Conservation (phyloP, 2,797 vertebrate species). For the Hoplostethus atlanticus region DNA sequence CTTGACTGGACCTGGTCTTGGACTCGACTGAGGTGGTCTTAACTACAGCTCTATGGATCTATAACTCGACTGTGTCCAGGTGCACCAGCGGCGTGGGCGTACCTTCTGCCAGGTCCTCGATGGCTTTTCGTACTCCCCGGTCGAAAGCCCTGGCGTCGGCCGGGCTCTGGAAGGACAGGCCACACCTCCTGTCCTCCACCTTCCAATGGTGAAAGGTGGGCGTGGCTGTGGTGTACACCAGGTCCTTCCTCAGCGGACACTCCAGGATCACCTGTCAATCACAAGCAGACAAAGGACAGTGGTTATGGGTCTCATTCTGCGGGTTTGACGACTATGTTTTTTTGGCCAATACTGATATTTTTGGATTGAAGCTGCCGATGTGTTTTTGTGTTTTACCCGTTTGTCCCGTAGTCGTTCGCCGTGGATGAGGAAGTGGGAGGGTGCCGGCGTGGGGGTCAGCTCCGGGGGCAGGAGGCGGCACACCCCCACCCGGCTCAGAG, state of each 20-base stretch:
- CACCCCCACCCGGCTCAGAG: slow-evolving; percentile 96
- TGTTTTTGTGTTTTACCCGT: slow-evolving; percentile 84
- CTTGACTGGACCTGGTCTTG: background rate
- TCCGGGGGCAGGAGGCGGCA: slow-evolving; percentile 94
- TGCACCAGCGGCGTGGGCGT: background rate
- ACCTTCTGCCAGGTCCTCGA: slow-evolving; percentile 99
- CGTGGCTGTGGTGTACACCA: slow-evolving; percentile 97
- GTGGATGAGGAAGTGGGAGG: slow-evolving; percentile 93
- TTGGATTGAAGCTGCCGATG: too few species aligned
- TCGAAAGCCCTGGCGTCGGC: slow-evolving; percentile 98
- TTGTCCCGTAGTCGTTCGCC: slow-evolving; percentile 98
- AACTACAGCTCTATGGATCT: background rate
- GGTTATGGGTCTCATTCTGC: too few species aligned
- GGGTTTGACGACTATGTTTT: too few species aligned
- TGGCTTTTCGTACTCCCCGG: slow-evolving; percentile 96
- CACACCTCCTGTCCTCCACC: slow-evolving; percentile 95
- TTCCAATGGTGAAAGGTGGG: slow-evolving; percentile 99
- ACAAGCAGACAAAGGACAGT: background rate
- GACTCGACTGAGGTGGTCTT: background rate
- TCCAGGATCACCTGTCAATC: slow-evolving; percentile 93
- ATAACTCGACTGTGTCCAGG: background rate
- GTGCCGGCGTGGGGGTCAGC: slow-evolving; percentile 66
- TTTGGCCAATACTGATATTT: too few species aligned
- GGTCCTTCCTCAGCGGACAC: slow-evolving; percentile 96
- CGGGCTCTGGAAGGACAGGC: slow-evolving; percentile 97